A percentile compares a stretch with the other conserved stretches of the same genome.
Conservation (phyloP, 2,888 invertebrate species). For the Corbicula japonica region DNA sequence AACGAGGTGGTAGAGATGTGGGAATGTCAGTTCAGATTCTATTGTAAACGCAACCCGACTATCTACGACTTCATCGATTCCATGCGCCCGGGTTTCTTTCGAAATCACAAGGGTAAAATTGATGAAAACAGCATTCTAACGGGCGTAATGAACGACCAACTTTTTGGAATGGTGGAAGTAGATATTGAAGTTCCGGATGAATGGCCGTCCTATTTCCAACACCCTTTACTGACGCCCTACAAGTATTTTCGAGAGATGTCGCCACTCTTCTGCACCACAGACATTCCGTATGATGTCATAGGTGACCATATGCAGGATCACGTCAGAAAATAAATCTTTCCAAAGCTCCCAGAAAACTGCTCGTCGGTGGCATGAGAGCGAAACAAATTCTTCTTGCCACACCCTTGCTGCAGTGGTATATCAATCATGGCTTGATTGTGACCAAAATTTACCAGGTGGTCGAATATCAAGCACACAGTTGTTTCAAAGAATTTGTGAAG, state of each 20-base stretch:
- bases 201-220: conserved; percentile 33
- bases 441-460: conserved; percentile 54
- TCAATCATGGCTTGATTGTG: conserved; percentile 60
- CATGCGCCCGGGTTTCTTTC: conserved; percentile 38
- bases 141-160: conserved; percentile 42
- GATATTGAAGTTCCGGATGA: too few species aligned
- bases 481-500: conserved; percentile 50
- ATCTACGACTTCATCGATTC: conserved; percentile 48
- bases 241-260: conserved; percentile 48
- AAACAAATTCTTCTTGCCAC: too few species aligned
- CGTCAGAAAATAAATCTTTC: conserved; percentile 34
- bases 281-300: too few species aligned
- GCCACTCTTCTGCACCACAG: too few species aligned
- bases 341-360: conserved; percentile 32
- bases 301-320: conserved; percentile 49
- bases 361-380: conserved; percentile 56
- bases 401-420: too few species aligned
- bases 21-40: conserved; percentile 44
- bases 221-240: conserved; percentile 22
- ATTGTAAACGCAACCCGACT: conserved; percentile 37
- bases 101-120: conserved; percentile 29
- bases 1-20: conserved; percentile 50
- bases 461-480: conserved; percentile 41
- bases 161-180: too few species aligned
- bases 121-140: conserved; percentile 30